Conservation (phyloP, 2,888 invertebrate genomes). For the Heliothis peltigera region DNA sequence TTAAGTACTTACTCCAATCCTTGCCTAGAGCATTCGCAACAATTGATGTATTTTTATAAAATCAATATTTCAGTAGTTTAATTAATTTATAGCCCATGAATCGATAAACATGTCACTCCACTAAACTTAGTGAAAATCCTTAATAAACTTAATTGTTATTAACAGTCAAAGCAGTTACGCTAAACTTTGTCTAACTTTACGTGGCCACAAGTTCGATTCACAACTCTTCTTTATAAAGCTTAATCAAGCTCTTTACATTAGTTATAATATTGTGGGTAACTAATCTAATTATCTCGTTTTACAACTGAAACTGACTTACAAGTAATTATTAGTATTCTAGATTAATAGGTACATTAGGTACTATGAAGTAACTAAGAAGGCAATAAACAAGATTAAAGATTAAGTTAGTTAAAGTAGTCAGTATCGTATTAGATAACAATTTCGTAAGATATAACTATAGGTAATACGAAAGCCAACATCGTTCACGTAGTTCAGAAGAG, state of each 20-base stretch:
- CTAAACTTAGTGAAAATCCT: slow-evolving; percentile 68
- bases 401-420: slow-evolving; percentile 69
- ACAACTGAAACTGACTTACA: slow-evolving; percentile 75
- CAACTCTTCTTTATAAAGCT: slow-evolving; percentile 90
- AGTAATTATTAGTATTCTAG: slow-evolving; percentile 67
- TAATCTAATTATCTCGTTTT: slow-evolving; percentile 74
- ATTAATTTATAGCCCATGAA: slow-evolving; percentile 47
- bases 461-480: slow-evolving; percentile 71
- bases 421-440: slow-evolving; percentile 70
- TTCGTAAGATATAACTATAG: slow-evolving; percentile 63
- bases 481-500: slow-evolving; percentile 69
- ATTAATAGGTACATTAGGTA: slow-evolving; percentile 70
- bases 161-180: slow-evolving; percentile 81
- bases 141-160: slow-evolving; percentile 75
- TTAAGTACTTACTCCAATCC: slow-evolving; percentile 27
- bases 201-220: slow-evolving; percentile 90
- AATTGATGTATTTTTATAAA: slow-evolving; percentile 36
- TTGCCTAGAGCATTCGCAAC: slow-evolving; percentile 47
- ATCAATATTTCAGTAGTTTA: slow-evolving; percentile 39
- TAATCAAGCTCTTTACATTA: slow-evolving; percentile 89
- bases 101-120: slow-evolving; percentile 53
- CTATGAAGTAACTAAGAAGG: slow-evolving; percentile 75
- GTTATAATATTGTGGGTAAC: slow-evolving; percentile 76
- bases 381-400: slow-evolving; percentile 75
- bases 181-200: slow-evolving; percentile 83